Base-by-base conservation (phyloP, 2,888 invertebrate species). In the Eupithecia vulgata region DNA sequence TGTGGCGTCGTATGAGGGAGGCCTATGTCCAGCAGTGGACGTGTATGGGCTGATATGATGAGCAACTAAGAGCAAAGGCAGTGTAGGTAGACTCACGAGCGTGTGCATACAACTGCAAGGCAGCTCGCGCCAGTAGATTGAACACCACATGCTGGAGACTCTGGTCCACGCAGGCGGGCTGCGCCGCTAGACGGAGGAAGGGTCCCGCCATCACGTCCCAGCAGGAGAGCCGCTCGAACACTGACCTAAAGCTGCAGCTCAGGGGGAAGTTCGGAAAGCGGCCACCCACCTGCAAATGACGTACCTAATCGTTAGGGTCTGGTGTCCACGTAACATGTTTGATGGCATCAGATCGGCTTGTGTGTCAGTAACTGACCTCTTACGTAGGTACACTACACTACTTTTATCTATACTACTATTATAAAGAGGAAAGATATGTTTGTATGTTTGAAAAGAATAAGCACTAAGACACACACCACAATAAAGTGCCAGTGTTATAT, bases 151-250 rank as follows among this genome's bases (percentile, higher is more conserved):
- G 89, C 86, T 95, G 92, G 57, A 91, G 85, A 37, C 87, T 86
- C 91, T 96, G 96, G 57, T 91, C 90, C 10, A 90, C 85, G n/a
- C 91, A 13, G 17, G 17, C 7, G 3, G 96, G 95, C 83, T 97
- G 97, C 68, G 96, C 96, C 2, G 96, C 97, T 73, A 97, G 84
- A 79, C 97, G 95, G 83, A 97, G 87, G 88, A 97, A 97, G 0
- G 97, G 96, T 35, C 96, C 90, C 65, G 88, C 93, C 74, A 97
- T 88, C 81, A 95, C 95, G 61, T 86, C 83, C 37, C 82, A 81
- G 0, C 89, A 91, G 30, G 92, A 84, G 71, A 86, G 82, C 65
- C 83, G 83, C 7, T 83, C 79, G 77, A 90, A 91, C 42, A 92
- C 81, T n/a, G 79, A 68, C 68, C 87, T 94, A 10, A 97, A 88